Evolutionary conservation across 1,140 invertebrate genomes (phyloP).

Genomic region (Diorhabda sublineata): DNA sequence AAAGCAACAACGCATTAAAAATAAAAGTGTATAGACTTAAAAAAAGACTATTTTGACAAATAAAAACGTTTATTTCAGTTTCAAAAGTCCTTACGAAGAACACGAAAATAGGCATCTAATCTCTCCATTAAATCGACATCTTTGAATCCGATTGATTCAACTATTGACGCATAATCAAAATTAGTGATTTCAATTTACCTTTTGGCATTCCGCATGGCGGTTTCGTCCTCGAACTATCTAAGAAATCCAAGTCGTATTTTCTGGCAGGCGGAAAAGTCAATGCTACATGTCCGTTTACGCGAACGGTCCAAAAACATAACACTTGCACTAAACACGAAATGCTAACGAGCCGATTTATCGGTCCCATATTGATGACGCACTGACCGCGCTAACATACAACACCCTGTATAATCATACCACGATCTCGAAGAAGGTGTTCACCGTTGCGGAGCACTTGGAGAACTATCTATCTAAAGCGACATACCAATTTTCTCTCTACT

Average conservation of each 20-base stretch:
- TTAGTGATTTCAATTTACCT: constrained; percentile 57
- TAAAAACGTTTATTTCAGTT: no score
- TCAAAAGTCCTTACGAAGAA: no score
- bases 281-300: constrained; percentile 60
- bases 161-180: no score
- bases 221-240: constrained; percentile 86
- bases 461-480: neutral
- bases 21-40: no score
- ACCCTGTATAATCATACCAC: neutral
- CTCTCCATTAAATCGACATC: no score
- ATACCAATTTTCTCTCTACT: neutral
- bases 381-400: neutral
- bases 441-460: neutral
- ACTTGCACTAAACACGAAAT: constrained; percentile 8
- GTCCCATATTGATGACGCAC: constrained; percentile 9
- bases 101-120: no score
- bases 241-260: constrained; percentile 86
- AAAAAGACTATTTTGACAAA: no score
- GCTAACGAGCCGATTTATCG: neutral
- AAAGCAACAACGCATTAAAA: no score
- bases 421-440: constrained; percentile 3
- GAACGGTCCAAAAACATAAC: constrained; percentile 11
- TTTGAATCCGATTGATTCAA: no score
- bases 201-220: constrained; percentile 93
- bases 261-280: constrained; percentile 82